Evolutionary conservation across 2,113 vertebrate species (phyloP).

Genomic region (Argyrosomus japonicus): DNA sequence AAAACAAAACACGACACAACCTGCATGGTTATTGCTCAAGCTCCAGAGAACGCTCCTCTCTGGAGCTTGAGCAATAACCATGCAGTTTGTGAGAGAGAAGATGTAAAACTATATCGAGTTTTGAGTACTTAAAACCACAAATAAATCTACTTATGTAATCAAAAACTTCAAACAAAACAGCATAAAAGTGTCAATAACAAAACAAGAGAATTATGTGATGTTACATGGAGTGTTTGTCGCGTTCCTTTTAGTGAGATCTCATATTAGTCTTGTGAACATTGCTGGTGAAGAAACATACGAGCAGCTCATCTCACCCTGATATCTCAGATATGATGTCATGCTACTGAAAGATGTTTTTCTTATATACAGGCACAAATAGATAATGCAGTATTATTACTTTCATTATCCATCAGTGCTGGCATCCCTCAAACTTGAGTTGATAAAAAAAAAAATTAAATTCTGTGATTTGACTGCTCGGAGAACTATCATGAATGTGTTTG

Average conservation of each 20-base stretch:
- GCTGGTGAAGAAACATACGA: constrained; percentile 3
- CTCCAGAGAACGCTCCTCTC: too few relatives aligned
- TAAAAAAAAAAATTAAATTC: not conserved
- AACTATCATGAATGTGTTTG: not conserved
- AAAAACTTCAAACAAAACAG: too few relatives aligned
- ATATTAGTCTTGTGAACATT: not conserved
- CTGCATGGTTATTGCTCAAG: too few relatives aligned
- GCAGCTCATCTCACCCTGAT: constrained; percentile 6
- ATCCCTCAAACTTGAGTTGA: constrained; percentile 3
- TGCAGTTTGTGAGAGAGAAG: too few relatives aligned
- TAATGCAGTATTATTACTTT: not conserved
- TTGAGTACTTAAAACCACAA: too few relatives aligned
- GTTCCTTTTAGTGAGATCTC: not conserved
- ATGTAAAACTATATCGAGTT: too few relatives aligned
- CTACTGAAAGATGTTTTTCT: not conserved
- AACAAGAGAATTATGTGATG: not conserved
- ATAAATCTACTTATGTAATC: too few relatives aligned
- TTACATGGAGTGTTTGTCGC: too few relatives aligned
- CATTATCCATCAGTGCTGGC: not conserved
- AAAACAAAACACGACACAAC: too few relatives aligned
- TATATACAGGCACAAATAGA: not conserved
- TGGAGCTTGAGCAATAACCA: too few relatives aligned
- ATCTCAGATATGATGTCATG: not conserved
- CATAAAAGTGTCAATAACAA: not conserved
- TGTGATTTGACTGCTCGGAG: not conserved